Conservation (phyloP, 2,113 vertebrate species). For the Trichomycterus rosablanca region DNA sequence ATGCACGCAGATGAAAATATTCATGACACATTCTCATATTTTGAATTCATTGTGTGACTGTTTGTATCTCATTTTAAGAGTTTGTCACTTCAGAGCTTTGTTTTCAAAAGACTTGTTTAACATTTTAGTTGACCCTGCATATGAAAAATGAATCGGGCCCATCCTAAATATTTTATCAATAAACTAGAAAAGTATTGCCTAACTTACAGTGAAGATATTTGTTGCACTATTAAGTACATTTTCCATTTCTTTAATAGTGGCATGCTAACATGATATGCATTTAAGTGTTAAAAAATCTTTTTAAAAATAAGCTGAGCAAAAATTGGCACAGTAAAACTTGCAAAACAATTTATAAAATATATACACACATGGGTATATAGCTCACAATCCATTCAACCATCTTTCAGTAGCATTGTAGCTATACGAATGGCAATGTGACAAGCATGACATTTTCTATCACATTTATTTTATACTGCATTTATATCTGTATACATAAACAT, state of each 20-base stretch:
- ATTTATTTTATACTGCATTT: constrained; percentile 32
- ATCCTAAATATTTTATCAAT: neutral
- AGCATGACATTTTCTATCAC: constrained; percentile 12
- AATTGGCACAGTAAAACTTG: no score
- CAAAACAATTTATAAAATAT: no score
- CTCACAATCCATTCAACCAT: neutral
- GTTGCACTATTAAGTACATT: constrained; percentile 14
- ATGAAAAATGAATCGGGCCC: neutral
- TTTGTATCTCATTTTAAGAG: constrained; percentile 26
- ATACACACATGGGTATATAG: no score
- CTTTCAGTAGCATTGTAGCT: constrained; percentile 32
- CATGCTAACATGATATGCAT: no score
- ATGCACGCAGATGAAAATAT: constrained; percentile 54
- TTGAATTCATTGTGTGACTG: constrained; percentile 45
- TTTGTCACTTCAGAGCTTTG: constrained; percentile 15
- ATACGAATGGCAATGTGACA: constrained; percentile 9
- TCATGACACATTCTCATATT: constrained; percentile 44
- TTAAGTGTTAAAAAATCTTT: no score
- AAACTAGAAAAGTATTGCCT: constrained; percentile 1
- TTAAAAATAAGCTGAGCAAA: no score
- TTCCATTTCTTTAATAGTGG: no score
- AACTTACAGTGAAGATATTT: constrained; percentile 9
- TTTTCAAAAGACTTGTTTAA: no score
- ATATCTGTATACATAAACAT: constrained; percentile 15
- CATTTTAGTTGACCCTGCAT: constrained; percentile 22